Evolutionary conservation across 2,797 vertebrate species (phyloP).

Genomic region (Babyrousa celebensis): DNA sequence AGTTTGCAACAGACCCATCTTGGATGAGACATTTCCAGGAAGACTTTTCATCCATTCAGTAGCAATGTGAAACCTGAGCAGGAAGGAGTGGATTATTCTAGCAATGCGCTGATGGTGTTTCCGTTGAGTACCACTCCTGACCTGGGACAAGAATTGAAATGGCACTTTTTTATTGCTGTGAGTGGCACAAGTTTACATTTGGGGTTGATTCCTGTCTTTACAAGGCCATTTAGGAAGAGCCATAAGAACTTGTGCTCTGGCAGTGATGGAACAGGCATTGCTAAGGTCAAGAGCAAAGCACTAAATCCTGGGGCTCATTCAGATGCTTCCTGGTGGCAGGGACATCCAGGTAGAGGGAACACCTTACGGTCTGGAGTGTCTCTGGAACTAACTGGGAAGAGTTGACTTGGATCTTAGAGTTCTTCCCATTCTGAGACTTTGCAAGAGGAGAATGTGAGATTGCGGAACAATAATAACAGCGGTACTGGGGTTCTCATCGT

Average conservation of each 20-base stretch:
- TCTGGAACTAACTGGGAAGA: background rate
- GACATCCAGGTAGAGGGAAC: background rate
- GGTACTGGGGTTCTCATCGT: no score
- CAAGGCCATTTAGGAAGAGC: background rate
- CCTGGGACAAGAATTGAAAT: background rate
- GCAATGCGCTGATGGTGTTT: background rate
- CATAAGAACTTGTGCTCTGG: background rate
- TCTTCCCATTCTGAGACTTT: conserved; percentile 29
- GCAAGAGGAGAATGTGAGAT: conserved; percentile 55
- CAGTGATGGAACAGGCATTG: background rate
- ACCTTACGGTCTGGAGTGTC: background rate
- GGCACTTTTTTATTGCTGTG: background rate
- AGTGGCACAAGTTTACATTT: background rate
- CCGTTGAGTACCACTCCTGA: background rate
- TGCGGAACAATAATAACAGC: background rate
- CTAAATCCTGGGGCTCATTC: background rate
- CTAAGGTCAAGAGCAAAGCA: background rate
- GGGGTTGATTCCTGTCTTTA: background rate
- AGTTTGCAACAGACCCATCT: conserved; percentile 34
- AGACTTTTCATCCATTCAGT: background rate
- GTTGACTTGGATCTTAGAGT: background rate
- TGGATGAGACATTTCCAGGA: background rate
- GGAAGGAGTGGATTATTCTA: background rate
- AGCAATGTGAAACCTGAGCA: background rate
- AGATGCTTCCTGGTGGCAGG: background rate